Evolutionary conservation across 2,797 vertebrate genomes (phyloP), one percentile per base, ranked within the genome.

Genomic region (Channa striata): DNA sequence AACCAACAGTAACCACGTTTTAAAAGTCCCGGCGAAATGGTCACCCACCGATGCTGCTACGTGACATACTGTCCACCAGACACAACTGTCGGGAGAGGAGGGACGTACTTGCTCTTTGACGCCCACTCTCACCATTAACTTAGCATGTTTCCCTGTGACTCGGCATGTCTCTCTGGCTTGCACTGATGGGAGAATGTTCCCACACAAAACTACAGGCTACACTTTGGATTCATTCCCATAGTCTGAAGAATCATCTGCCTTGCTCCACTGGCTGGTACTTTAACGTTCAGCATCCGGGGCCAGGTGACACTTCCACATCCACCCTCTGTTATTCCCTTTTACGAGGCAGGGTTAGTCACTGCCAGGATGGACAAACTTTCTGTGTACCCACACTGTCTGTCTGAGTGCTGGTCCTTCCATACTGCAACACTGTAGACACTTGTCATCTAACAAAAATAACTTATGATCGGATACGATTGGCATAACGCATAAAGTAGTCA

Each of bases 131-230:
- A 49, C 19, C 68, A 2, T 13, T 6, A 56, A 39, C 65, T 74
- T 48, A 3, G 82, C 85, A 85, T 90, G 89, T 73, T 84, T 63
- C 68, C 71, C 51, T 33, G 59, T 59, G 75, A 79, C 68, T 77
- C 19, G 11, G 85, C 84, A 81, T 66, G 86, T 75, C 58, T 68
- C 56, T 66, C 69, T 72, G 59, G 66, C 68, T 82, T 59, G 70
- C 82, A 82, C 80, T 81, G 80, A 80, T 78, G 48, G 65, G 68
- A 50, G 77, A 82, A 81, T 84, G 77, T 83, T 68, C 71, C 51
- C 37, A 52, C 12, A 5, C 49, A 62, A 69, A 66, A 65, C 34
- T 37, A 57, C 21, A 33, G 43, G 40, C 62, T 51, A 43, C 49
- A 50, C 23, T 46, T 1, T 1, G 0, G 59, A 40, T 47, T 60